These are phyloP conservation scores for Polylopha cassiicola DNA, from an alignment of 2,888 invertebrate species.

Conservation along the genomic window DNA sequence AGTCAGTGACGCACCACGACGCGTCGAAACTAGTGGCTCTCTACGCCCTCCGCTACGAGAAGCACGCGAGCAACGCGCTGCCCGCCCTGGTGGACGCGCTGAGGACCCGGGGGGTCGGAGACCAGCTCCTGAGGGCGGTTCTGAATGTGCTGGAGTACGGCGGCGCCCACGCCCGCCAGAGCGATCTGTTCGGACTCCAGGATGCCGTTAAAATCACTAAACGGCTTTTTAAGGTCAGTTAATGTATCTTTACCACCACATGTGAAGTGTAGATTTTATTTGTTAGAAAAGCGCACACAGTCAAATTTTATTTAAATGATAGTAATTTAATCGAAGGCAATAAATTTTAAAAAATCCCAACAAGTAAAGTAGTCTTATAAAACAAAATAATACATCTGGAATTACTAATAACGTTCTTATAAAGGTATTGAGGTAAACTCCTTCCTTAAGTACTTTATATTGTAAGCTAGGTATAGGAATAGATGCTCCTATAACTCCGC, in stretches of 20 bases:
- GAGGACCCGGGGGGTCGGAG: slow-evolving; percentile 82
- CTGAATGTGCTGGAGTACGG: slow-evolving; percentile 88
- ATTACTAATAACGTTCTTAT: too few species aligned
- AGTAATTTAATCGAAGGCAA: too few species aligned
- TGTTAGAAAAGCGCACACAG: too few species aligned
- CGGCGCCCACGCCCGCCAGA: slow-evolving; percentile 87
- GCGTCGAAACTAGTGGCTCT: slow-evolving; percentile 92
- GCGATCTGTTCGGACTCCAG: slow-evolving; percentile 89
- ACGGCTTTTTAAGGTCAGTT: slow-evolving; percentile 85
- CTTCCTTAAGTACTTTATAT: too few species aligned
- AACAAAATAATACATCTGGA: too few species aligned
- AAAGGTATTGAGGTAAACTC: too few species aligned
- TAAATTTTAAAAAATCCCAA: too few species aligned
- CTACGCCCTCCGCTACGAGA: slow-evolving; percentile 96
- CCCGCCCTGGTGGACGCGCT: slow-evolving; percentile 85
- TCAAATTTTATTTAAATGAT: too few species aligned
- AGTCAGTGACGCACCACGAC: slow-evolving; percentile 85
- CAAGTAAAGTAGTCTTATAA: too few species aligned
- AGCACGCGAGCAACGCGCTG: slow-evolving; percentile 87
- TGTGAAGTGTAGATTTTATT: too few species aligned
- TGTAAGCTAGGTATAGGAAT: too few species aligned
- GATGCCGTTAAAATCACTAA: slow-evolving; percentile 95
- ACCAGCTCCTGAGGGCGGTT: slow-evolving; percentile 77
- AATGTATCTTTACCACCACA: background rate
- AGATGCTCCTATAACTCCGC: too few species aligned